Conservation (phyloP, 2,113 vertebrate genomes). For the Nannospalax galili region DNA sequence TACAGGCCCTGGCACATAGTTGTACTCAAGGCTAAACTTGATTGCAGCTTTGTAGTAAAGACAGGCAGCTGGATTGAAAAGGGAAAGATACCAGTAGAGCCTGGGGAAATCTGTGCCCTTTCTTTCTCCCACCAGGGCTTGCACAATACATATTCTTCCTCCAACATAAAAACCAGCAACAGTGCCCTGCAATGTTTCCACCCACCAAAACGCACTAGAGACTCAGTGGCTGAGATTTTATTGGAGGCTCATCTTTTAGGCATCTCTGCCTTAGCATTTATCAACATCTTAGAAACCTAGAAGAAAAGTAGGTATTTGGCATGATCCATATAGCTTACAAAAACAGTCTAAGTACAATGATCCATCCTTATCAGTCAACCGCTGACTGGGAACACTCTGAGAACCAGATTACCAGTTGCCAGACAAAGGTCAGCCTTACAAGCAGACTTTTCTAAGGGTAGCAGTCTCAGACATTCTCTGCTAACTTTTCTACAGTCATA, state of each 20-base stretch:
- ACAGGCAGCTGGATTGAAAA: not conserved
- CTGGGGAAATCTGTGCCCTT: not conserved
- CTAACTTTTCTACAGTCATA: not conserved
- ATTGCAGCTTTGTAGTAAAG: not conserved
- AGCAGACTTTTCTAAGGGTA: not conserved
- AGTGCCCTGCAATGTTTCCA: not conserved
- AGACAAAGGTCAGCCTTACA: not conserved
- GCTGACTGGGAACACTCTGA: not conserved
- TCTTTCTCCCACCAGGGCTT: not conserved
- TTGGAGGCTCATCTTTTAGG: not conserved
- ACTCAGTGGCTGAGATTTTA: not conserved
- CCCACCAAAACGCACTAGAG: not conserved
- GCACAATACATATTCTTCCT: not conserved
- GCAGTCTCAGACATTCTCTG: not conserved
- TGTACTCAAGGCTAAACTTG: not conserved
- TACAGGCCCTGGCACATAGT: not conserved
- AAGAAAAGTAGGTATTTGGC: constrained; percentile 2
- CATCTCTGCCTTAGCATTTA: not conserved
- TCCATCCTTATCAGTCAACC: not conserved
- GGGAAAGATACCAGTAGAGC: not conserved
- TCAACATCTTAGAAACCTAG: not conserved
- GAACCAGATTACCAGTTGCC: not conserved
- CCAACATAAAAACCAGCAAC: not conserved
- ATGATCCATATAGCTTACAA: not conserved
- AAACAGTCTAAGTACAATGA: not conserved